Percentiles rank a stretch among this genome's conserved stretches.
Evolutionary conservation across 2,888 invertebrate genomes (phyloP).

Genomic region (Leucophenga montana): DNA sequence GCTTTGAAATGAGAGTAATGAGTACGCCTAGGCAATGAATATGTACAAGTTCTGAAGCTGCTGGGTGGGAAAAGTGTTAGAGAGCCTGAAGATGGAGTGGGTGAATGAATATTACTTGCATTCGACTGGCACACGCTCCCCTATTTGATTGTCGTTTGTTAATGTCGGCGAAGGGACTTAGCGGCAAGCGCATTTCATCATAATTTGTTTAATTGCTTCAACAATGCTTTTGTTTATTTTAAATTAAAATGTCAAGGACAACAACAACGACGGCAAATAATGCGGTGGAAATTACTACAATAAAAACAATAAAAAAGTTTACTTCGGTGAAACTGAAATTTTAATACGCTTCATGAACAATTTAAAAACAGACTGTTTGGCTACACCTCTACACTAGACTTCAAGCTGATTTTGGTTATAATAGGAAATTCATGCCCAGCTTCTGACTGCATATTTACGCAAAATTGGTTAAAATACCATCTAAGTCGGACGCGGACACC

Average conservation of each 20-base stretch:
- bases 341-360: too few species aligned
- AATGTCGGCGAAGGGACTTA: slow-evolving; percentile 23
- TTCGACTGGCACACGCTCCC: background rate
- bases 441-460: too few species aligned
- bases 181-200: slow-evolving; percentile 33
- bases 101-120: background rate
- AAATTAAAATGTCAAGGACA: slow-evolving; percentile 48
- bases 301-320: background rate
- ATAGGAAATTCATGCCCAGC: too few species aligned
- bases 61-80: slow-evolving; percentile 20
- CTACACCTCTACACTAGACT: too few species aligned
- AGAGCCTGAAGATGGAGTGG: background rate
- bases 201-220: slow-evolving; percentile 53
- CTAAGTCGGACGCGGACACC: too few species aligned
- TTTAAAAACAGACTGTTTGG: too few species aligned
- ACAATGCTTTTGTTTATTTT: slow-evolving; percentile 56
- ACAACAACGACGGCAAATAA: slow-evolving; percentile 10
- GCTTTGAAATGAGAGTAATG: slow-evolving; percentile 35
- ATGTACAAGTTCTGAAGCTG: background rate
- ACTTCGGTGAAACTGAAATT: background rate
- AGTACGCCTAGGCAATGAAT: background rate
- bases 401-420: too few species aligned
- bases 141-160: background rate
- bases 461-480: too few species aligned
- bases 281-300: background rate